A percentile compares a stretch with the other conserved stretches of the same genome.
Evolutionary conservation across 2,797 vertebrate species (phyloP).

Genomic region (Coregonus ussuriensis): DNA sequence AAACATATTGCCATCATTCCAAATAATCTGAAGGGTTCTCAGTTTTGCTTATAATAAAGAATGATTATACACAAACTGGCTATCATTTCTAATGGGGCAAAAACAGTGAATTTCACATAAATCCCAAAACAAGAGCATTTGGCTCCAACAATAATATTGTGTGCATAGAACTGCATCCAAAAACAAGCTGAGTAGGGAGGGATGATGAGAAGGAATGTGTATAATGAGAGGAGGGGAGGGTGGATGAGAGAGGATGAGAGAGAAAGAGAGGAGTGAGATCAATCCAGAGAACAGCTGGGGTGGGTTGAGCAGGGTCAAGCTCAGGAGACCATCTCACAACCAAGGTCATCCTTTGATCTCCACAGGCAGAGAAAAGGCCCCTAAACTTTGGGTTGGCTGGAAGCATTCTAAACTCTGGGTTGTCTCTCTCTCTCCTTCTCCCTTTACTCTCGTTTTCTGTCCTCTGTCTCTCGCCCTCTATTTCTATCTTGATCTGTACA

Average conservation of each 20-base stretch:
- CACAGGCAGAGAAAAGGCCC: constrained; percentile 44
- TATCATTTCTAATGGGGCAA: neutral
- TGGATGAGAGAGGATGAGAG: constrained; percentile 41
- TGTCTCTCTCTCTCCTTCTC: constrained; percentile 43
- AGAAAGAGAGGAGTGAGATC: constrained; percentile 26
- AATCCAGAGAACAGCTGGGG: constrained; percentile 65
- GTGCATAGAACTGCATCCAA: constrained; percentile 47
- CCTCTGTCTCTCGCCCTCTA: constrained; percentile 43
- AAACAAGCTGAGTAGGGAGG: constrained; percentile 41
- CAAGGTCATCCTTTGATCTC: constrained; percentile 69
- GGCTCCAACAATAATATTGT: constrained; percentile 28
- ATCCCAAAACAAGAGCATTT: neutral
- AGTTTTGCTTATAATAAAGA: neutral
- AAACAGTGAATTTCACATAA: neutral
- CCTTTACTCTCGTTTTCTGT: constrained; percentile 41
- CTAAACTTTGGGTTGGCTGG: constrained; percentile 50
- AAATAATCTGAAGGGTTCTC: neutral
- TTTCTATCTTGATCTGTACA: constrained; percentile 61
- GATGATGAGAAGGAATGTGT: constrained; percentile 30
- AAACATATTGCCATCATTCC: neutral
- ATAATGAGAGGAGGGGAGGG: constrained; percentile 40
- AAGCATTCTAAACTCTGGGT: neutral
- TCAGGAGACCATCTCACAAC: constrained; percentile 52
- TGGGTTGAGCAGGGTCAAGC: constrained; percentile 53
- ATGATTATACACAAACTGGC: neutral